Evolutionary conservation across 2,888 invertebrate genomes (phyloP).

Genomic region (Blastobasis adustella): DNA sequence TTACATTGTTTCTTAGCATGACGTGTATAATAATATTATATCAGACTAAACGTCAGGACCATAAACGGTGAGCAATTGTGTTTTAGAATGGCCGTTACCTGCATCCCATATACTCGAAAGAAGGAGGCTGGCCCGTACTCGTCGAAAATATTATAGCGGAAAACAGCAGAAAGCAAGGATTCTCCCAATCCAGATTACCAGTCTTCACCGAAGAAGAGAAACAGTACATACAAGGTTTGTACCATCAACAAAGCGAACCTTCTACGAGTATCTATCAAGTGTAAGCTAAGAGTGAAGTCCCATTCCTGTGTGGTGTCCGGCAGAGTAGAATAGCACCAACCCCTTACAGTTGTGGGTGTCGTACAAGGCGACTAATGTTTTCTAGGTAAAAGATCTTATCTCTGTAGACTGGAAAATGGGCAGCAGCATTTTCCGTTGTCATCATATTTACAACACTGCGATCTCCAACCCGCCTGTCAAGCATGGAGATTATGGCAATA

Average conservation of each 20-base stretch:
- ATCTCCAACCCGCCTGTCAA: too few relatives aligned
- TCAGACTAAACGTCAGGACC: too few relatives aligned
- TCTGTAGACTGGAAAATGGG: too few relatives aligned
- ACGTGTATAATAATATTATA: too few relatives aligned
- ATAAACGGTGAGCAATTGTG: too few relatives aligned
- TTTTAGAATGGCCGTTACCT: not conserved
- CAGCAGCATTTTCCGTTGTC: too few relatives aligned
- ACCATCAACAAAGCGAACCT: not conserved
- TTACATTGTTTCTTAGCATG: too few relatives aligned
- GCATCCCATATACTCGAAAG: not conserved
- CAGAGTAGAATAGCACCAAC: not conserved
- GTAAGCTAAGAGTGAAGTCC: not conserved
- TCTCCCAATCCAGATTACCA: not conserved
- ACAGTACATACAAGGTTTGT: not conserved
- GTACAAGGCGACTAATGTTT: too few relatives aligned
- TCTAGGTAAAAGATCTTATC: too few relatives aligned
- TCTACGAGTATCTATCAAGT: not conserved
- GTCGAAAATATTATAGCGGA: not conserved
- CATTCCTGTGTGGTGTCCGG: not conserved
- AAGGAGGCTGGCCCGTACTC: not conserved
- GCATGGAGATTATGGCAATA: too few relatives aligned
- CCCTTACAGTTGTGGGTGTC: not conserved
- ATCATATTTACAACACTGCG: too few relatives aligned
- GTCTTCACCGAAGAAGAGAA: not conserved
- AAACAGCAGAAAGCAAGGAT: not conserved